Conservation (phyloP, 2,797 vertebrate genomes). For the Astyanax mexicanus region DNA sequence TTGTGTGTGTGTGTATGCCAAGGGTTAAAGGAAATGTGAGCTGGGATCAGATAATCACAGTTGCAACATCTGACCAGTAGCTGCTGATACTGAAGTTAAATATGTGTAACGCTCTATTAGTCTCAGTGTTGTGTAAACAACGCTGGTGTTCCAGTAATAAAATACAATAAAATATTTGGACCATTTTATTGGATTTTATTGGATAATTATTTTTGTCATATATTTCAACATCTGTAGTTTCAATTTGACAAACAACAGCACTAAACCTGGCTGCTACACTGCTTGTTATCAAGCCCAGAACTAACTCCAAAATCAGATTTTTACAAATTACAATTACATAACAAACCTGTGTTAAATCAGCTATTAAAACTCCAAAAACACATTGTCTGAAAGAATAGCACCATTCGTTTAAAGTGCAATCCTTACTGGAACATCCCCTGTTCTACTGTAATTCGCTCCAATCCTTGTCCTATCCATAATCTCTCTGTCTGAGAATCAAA, state of each 20-base stretch:
- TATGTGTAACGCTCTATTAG: not conserved
- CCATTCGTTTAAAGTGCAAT: not conserved
- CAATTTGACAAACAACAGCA: too few species aligned
- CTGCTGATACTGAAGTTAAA: not conserved
- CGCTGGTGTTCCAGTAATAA: not conserved
- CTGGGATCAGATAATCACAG: not conserved
- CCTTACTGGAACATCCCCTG: slow-evolving; percentile 46
- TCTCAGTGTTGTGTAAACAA: not conserved
- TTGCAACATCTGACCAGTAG: not conserved
- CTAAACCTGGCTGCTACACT: too few species aligned
- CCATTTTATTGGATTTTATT: too few species aligned
- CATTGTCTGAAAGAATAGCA: not conserved
- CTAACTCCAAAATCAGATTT: too few species aligned
- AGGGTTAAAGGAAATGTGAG: too few species aligned
- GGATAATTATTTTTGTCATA: too few species aligned
- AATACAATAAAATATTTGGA: too few species aligned
- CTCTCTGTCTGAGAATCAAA: slow-evolving; percentile 68
- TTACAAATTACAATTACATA: too few species aligned
- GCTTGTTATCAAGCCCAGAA: too few species aligned
- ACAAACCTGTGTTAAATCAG: not conserved
- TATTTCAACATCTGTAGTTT: too few species aligned
- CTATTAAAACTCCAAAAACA: not conserved
- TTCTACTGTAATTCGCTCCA: slow-evolving; percentile 58
- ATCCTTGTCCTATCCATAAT: slow-evolving; percentile 70
- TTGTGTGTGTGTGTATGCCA: too few species aligned